These are phyloP conservation scores for Calypte anna DNA, from an alignment of 2,113 vertebrate species.

Conservation along the genomic window DNA sequence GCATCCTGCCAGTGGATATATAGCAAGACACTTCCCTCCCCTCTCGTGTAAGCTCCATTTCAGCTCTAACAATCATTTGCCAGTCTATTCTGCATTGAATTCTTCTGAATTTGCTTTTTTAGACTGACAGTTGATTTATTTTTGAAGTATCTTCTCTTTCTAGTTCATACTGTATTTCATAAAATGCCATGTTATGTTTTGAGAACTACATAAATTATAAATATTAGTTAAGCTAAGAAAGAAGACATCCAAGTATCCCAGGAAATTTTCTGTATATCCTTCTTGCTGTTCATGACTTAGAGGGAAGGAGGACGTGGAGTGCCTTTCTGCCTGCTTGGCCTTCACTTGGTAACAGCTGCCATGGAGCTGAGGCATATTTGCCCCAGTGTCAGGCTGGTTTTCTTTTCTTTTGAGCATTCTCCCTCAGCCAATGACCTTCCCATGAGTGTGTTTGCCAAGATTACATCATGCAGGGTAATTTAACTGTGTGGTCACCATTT, in stretches of 20 bases:
- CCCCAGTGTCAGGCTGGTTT: not conserved
- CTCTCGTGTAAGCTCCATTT: not conserved
- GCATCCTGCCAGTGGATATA: not conserved
- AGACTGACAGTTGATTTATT: not conserved
- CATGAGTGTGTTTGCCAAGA: not conserved
- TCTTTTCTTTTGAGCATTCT: not conserved
- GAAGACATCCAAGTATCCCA: not conserved
- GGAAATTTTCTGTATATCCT: not conserved
- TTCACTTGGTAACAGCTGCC: constrained; percentile 20
- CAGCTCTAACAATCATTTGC: not conserved
- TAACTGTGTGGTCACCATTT: not conserved
- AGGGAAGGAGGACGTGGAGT: not conserved
- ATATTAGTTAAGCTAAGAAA: not conserved
- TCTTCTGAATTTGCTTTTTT: not conserved
- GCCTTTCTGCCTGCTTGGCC: not conserved
- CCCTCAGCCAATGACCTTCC: not conserved
- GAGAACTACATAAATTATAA: not conserved
- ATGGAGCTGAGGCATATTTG: not conserved
- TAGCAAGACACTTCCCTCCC: not conserved
- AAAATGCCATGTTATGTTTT: not conserved
- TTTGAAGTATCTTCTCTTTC: not conserved
- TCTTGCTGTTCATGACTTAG: not conserved
- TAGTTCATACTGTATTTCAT: not conserved
- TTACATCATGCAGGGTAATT: not conserved
- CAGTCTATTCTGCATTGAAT: not conserved